These are phyloP conservation scores for Eupelmus urozonus DNA, from an alignment of 2,888 invertebrate species.

Conservation along the genomic window DNA sequence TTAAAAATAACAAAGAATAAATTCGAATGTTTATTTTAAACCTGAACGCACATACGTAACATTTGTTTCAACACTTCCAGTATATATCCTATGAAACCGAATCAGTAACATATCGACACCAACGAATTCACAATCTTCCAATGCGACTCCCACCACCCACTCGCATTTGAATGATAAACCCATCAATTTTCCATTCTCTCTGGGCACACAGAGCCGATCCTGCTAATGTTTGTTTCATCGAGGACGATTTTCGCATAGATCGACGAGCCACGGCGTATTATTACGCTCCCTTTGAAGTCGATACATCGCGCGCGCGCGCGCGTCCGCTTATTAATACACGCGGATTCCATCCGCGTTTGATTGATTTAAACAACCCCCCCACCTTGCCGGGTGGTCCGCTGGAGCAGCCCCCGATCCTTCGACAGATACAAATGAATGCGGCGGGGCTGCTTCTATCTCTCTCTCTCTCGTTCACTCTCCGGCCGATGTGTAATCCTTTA, in stretches of 20 bases:
- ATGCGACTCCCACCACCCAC: too few relatives aligned
- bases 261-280: conserved; percentile 32
- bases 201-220: neutral
- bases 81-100: too few relatives aligned
- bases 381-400: conserved; percentile 41
- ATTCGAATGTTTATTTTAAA: too few relatives aligned
- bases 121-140: too few relatives aligned
- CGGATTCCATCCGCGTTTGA: conserved; percentile 68
- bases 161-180: conserved; percentile 18
- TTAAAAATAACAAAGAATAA: too few relatives aligned
- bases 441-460: conserved; percentile 60
- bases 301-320: conserved; percentile 39
- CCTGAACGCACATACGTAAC: too few relatives aligned
- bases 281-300: conserved; percentile 57
- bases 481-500: conserved; percentile 75
- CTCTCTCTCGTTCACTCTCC: conserved; percentile 42
- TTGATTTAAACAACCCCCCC: conserved; percentile 72
- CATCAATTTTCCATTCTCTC: conserved; percentile 12
- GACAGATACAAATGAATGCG: conserved; percentile 77
- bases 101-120: too few relatives aligned
- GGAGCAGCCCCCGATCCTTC: conserved; percentile 64
- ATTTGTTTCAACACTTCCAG: too few relatives aligned
- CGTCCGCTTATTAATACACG: conserved; percentile 58
- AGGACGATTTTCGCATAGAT: conserved; percentile 45
- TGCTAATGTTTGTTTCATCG: conserved; percentile 50